These are phyloP conservation scores for Volucella inflata DNA, from an alignment of 2,888 invertebrate species.

Conservation along the genomic window DNA sequence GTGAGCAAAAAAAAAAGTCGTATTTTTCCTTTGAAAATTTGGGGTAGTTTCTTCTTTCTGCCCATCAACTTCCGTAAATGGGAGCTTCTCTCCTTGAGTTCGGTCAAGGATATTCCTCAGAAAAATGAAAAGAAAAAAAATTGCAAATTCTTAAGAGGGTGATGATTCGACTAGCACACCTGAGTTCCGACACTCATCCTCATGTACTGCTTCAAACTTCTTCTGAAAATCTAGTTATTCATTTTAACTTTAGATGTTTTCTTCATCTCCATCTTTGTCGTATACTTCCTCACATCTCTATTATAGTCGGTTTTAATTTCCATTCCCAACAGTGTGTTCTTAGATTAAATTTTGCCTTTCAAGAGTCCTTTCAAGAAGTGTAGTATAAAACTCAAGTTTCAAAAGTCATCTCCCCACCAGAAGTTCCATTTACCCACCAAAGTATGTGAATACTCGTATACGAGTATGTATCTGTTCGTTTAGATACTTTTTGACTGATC, in stretches of 20 bases:
- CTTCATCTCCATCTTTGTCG: no score
- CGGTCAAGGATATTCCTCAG: slow-evolving; percentile 20
- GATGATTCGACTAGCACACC: slow-evolving; percentile 30
- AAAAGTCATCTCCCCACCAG: no score
- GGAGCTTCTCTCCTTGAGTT: slow-evolving; percentile 1
- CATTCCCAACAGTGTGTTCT: no score
- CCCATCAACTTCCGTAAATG: neutral
- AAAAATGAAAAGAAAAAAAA: neutral
- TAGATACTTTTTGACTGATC: slow-evolving; percentile 50
- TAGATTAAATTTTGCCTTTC: no score
- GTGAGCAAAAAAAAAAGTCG: neutral
- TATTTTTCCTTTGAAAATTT: neutral
- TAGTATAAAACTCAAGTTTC: no score
- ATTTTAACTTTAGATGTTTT: slow-evolving; percentile 59
- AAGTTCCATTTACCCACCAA: no score
- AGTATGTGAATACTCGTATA: neutral
- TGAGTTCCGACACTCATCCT: neutral
- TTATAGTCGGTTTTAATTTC: no score
- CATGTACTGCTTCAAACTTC: slow-evolving; percentile 17
- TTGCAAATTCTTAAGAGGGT: neutral
- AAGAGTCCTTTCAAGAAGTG: no score
- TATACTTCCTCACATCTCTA: no score
- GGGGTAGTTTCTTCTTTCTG: neutral
- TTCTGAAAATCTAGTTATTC: slow-evolving; percentile 52
- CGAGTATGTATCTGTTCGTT: neutral